Conservation (phyloP, 2,888 invertebrate species). For the Rosalia funebris region DNA sequence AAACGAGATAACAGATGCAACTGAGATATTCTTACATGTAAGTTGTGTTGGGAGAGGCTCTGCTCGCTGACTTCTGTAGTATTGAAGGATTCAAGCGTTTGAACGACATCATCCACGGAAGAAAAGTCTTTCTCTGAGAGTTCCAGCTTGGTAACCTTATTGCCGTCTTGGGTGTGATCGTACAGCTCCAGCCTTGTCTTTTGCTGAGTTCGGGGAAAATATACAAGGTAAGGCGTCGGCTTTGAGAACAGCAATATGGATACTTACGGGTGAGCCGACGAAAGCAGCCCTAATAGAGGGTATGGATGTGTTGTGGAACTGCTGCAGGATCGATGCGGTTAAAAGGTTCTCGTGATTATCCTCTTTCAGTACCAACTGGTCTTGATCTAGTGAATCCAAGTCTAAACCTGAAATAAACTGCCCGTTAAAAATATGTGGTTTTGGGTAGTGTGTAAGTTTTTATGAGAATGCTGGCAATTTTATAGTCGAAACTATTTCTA, state of each 20-base stretch:
- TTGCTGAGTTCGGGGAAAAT: slow-evolving; percentile 49
- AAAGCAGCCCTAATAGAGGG: slow-evolving; percentile 56
- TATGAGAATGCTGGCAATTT: too few relatives aligned
- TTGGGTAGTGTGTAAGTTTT: too few relatives aligned
- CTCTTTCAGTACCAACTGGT: slow-evolving; percentile 56
- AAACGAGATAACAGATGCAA: neutral
- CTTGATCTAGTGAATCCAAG: slow-evolving; percentile 56
- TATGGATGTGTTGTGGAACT: slow-evolving; percentile 58
- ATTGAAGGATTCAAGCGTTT: slow-evolving; percentile 66
- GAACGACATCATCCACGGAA: slow-evolving; percentile 61
- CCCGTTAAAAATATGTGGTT: too few relatives aligned
- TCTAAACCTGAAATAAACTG: slow-evolving; percentile 46
- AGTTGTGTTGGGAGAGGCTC: slow-evolving; percentile 59
- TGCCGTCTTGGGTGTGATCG: slow-evolving; percentile 54
- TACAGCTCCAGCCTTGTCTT: slow-evolving; percentile 58
- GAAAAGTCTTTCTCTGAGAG: slow-evolving; percentile 57
- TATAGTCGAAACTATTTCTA: too few relatives aligned
- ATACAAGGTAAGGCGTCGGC: neutral
- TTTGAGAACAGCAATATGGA: too few relatives aligned
- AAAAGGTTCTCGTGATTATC: slow-evolving; percentile 57
- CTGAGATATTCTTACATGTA: slow-evolving; percentile 50
- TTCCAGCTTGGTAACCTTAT: slow-evolving; percentile 52
- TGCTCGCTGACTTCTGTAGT: slow-evolving; percentile 65
- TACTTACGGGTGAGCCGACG: slow-evolving; percentile 58
- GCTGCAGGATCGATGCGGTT: slow-evolving; percentile 61